Base-by-base conservation (phyloP, 2,888 invertebrate genomes). In the Limnephilus auricula region DNA sequence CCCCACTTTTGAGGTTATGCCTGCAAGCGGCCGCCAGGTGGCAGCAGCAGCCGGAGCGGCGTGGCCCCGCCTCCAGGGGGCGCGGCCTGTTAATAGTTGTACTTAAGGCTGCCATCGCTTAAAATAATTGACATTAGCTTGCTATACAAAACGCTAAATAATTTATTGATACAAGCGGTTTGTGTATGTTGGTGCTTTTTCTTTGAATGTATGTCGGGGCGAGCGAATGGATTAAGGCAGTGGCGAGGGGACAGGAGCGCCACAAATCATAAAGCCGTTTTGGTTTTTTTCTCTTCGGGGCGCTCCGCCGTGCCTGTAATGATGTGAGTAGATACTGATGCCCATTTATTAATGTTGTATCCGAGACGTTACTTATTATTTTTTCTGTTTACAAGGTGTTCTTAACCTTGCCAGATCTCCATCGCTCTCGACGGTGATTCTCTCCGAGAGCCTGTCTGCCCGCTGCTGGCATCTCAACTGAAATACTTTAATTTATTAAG, bases 111-210 rank as follows among this genome's bases (percentile, higher is more conserved):
- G 93, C 93, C 93, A 92, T 93, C 93, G 92, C 92, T 91, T 92
- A 92, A 92, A 93, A 93, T 93, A 93, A 93, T 93, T 93, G 93
- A 93, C 93, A 92, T 93, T 93, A 92, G 93, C 93, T 91, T 86
- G 92, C 92, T 92, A 92, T 91, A 92, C 93, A 92, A 92, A 93
- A 93, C 92, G 92, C 91, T 93, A 93, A 92, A 93, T 93, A 93
- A 93, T 93, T 93, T 92, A 93, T 93, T 92, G 92, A 93, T 92
- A 93, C 93, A 91, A 90, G 91, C 91, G 90, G 91, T 90, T 90
- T 89, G 91, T 92, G 91, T 91, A 90, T 92, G 91, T 92, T 92
- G 91, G 90, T 87, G 91, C 90, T 90, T 92, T 92, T 90, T 92
- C 91, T 91, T 90, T 90, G 91, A 83, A 65, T 89, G 90, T 89